Evolutionary conservation across 2,888 invertebrate species (phyloP).

Genomic region (Ornithoptera priamus): DNA sequence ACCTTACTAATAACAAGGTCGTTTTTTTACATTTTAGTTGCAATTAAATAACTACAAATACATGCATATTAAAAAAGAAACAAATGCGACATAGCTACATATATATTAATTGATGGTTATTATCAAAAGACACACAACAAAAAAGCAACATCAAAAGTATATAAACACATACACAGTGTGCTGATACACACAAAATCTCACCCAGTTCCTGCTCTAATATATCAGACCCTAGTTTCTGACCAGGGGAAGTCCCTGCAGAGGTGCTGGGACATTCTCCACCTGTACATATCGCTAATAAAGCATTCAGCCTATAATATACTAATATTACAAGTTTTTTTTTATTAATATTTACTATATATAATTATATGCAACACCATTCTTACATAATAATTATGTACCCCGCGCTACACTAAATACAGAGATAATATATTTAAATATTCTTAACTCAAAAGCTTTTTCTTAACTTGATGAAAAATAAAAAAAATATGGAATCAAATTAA

Average conservation of each 20-base stretch:
- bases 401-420: too few relatives aligned
- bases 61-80: background rate
- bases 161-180: conserved; percentile 21
- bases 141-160: conserved; percentile 21
- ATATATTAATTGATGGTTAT: conserved; percentile 21
- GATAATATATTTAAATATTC: too few relatives aligned
- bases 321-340: conserved; percentile 1
- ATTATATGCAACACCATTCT: background rate
- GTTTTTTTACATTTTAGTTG: conserved; percentile 12
- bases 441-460: too few relatives aligned
- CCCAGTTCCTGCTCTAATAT: conserved; percentile 69
- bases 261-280: conserved; percentile 67
- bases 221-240: conserved; percentile 52
- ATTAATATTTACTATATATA: background rate
- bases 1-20: conserved; percentile 32
- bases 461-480: too few relatives aligned
- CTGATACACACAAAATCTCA: conserved; percentile 46
- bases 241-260: conserved; percentile 49
- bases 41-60: background rate
- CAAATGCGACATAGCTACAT: background rate
- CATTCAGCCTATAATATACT: conserved; percentile 10
- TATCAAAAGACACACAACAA: conserved; percentile 29
- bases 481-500: too few relatives aligned
- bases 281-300: conserved; percentile 45
- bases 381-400: background rate